Base-by-base conservation (phyloP, 2,113 vertebrate species). In the Odocoileus hemionus region DNA sequence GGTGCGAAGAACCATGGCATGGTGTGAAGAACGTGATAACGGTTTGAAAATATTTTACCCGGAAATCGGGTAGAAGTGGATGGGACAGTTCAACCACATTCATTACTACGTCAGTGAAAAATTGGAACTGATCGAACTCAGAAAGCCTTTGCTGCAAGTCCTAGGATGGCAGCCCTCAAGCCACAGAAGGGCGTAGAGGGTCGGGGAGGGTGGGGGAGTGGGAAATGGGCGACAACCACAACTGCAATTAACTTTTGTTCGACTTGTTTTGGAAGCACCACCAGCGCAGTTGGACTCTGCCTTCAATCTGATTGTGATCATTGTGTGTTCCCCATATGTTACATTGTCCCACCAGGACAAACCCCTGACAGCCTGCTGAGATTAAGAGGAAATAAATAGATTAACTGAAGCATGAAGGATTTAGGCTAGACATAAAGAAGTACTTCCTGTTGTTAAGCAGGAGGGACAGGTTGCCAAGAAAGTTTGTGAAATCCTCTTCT, bases 381-480 rank as follows among this genome's bases (percentile, higher is more conserved):
- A 95, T 95, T 39, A 89, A 94, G 94, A 88, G 94, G 90, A 96
- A 86, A 33, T 89, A 95, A 93, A 97, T 54, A 94, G 96, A 76
- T 89, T 28, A 97, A 89, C 33, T 86, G 96, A 96, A 96, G 96
- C 96, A 95, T 97, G 94, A 88, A 96, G 86, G 98, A 91, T 94
- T 97, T 91, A 39, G 74, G 86, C 91, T 94, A 97, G 95, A 97
- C 79, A 17, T 36, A 89, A 95, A 94, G 83, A 95, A 88, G 86
- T 78, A 33, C 45, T 97, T 97, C 95, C 96, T 91, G 89, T 92
- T 64, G 82, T 91, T 36, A 86, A 96, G 85, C 80, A 79, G 82
- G 93, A 96, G 89, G 21, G 21, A 85, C 39, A 26, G 6, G 26
- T 85, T 93, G 96, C 95, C 86, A 88, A 96, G 83, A 96, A 67